phyloP scores from a whole-genome alignment of 2,888 invertebrate species.

The Habroteleia sp. region DNA sequence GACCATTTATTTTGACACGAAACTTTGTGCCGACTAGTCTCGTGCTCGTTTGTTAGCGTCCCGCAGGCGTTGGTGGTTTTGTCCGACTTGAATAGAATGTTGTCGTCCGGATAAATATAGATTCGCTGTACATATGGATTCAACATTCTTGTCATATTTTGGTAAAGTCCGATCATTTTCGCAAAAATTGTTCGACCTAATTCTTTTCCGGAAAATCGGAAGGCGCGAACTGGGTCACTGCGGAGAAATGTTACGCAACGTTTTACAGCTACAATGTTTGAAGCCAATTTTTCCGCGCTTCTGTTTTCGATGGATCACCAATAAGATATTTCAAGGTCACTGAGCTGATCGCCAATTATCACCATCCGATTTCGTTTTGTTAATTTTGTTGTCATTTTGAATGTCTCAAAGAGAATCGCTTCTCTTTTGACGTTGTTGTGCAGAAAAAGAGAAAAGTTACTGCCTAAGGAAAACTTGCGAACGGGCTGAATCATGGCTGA shows the following conservation, averaged over 20 bases:
- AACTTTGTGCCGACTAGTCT: slow-evolving; percentile 5
- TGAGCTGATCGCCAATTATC: slow-evolving; percentile 1
- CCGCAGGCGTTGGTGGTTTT: slow-evolving; percentile 30
- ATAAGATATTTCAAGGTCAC: slow-evolving; percentile 16
- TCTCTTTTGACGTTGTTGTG: too few relatives aligned
- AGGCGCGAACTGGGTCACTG: slow-evolving; percentile 30
- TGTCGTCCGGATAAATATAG: slow-evolving; percentile 16
- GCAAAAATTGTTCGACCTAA: slow-evolving; percentile 39
- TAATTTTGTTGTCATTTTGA: background rate
- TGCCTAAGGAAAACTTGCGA: too few relatives aligned
- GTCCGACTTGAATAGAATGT: slow-evolving; percentile 9
- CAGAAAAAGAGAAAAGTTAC: too few relatives aligned
- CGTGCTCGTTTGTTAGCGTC: background rate
- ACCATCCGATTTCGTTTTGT: background rate
- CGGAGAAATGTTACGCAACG: slow-evolving; percentile 33
- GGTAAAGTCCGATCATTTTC: slow-evolving; percentile 35
- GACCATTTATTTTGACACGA: slow-evolving; percentile 1
- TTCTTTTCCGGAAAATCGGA: slow-evolving; percentile 27
- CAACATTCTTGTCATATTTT: slow-evolving; percentile 43
- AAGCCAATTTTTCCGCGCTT: slow-evolving; percentile 20
- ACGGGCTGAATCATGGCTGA: too few relatives aligned
- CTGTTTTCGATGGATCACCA: slow-evolving; percentile 7
- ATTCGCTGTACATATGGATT: slow-evolving; percentile 1
- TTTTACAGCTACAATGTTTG: slow-evolving; percentile 5
- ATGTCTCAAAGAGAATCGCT: too few relatives aligned